A percentile compares a stretch with the other conserved stretches of the same genome.
Evolutionary conservation across 2,888 invertebrate genomes (phyloP).

Genomic region (Spodoptera exigua): DNA sequence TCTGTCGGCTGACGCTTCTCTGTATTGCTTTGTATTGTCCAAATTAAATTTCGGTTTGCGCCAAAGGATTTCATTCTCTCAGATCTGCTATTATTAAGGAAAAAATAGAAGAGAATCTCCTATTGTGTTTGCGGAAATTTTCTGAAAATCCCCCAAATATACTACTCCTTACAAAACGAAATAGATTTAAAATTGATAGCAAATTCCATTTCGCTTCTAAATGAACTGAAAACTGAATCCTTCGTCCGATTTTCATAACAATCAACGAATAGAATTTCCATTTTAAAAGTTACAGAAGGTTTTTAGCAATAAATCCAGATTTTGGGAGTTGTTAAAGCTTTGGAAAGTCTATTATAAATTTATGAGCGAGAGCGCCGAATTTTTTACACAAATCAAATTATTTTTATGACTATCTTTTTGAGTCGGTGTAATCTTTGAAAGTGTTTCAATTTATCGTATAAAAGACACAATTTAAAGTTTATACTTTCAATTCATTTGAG

Average conservation of each 20-base stretch:
- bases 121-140: conserved; percentile 6
- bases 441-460: conserved; percentile 26
- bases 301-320: conserved; percentile 6
- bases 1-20: conserved; percentile 60
- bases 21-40: conserved; percentile 60
- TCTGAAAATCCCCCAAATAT: conserved; percentile 5
- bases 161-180: conserved; percentile 3
- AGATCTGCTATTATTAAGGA: conserved; percentile 21
- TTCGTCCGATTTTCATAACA: conserved; percentile 24
- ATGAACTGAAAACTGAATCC: conserved; percentile 17
- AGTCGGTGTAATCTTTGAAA: conserved; percentile 8
- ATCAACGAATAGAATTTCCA: conserved; percentile 20
- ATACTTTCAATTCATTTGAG: conserved; percentile 12
- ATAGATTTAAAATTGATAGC: conserved; percentile 2
- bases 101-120: conserved; percentile 20
- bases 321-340: background rate
- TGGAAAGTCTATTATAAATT: conserved; percentile 17
- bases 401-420: conserved; percentile 11
- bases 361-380: background rate
- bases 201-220: conserved; percentile 2
- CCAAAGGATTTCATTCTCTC: conserved; percentile 35
- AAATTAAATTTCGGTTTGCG: conserved; percentile 57
- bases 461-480: conserved; percentile 19
- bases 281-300: conserved; percentile 13
- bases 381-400: conserved; percentile 13